A percentile compares a stretch with the other conserved stretches of the same genome.
phyloP scores from a whole-genome alignment of 2,888 invertebrate genomes.

The Nezara viridula region DNA sequence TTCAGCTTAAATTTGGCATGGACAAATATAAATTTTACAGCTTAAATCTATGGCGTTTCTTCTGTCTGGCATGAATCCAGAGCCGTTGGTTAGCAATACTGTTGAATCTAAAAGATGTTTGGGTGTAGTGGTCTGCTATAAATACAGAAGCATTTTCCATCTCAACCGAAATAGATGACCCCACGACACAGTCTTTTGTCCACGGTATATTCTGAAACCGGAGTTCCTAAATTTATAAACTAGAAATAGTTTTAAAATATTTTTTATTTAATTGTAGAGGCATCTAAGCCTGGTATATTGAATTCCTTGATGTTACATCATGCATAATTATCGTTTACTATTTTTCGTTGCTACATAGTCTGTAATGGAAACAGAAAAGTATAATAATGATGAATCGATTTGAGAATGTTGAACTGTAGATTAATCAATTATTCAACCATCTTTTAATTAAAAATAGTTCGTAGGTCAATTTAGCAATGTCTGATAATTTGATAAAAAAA shows the following conservation, averaged over 20 bases:
- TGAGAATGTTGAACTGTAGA: too few species aligned
- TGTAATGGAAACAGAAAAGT: too few species aligned
- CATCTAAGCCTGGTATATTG: too few species aligned
- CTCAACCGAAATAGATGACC: slow-evolving; percentile 35
- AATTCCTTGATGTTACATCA: too few species aligned
- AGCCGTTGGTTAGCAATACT: slow-evolving; percentile 9
- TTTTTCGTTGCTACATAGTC: too few species aligned
- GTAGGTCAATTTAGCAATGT: too few species aligned
- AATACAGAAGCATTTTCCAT: slow-evolving; percentile 20
- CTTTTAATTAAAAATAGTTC: too few species aligned
- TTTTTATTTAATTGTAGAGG: neutral
- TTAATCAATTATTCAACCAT: too few species aligned
- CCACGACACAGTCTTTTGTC: slow-evolving; percentile 18
- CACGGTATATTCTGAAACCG: neutral
- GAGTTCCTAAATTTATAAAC: neutral
- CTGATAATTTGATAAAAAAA: too few species aligned
- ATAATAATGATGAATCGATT: too few species aligned
- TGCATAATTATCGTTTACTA: too few species aligned
- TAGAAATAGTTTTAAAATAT: neutral
- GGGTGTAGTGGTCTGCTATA: slow-evolving; percentile 27
- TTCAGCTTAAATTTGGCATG: slow-evolving; percentile 30
- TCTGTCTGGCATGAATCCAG: slow-evolving; percentile 5
- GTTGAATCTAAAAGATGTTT: slow-evolving; percentile 35
- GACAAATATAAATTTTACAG: slow-evolving; percentile 28
- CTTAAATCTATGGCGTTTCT: slow-evolving; percentile 32